Base-by-base conservation (phyloP, 1,140 invertebrate species). In the Achatina immaculata region DNA sequence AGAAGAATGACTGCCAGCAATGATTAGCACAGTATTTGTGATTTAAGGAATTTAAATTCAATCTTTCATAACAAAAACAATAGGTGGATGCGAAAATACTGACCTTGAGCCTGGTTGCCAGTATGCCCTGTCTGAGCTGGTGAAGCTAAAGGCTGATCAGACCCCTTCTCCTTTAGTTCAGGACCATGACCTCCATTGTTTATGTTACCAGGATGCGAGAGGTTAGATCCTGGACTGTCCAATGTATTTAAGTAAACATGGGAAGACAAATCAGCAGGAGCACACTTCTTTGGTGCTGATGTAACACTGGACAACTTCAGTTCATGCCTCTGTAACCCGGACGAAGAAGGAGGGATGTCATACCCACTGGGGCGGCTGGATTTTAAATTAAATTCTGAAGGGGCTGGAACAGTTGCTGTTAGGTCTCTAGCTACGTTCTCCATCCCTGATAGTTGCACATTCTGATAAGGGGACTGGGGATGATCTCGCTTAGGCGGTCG, bases 381-480 rank as follows among this genome's bases (percentile, higher is more conserved):
- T 9, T 28, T 4, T n/a, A n/a, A 28, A 40, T 69, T 55, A 24
- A 24, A 24, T 51, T 78, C 72, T 11, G 83, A 74, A 43, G 83
- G 80, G 4, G 84, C 83, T 7, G 81, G 78, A 43, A 86, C 85
- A 43, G 76, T 82, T 40, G 81, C 82, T 43, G 83, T 72, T 28
- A 69, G 75, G 34, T 78, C 43, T 43, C 19, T 48, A 43, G 77
- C 80, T 11, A 69, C 74, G 19, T 68, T 80, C 21, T 82, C 82
- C 73, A 77, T 83, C 79, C 85, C 87, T 45, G 85, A 85, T 19
- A 82, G 73, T 28, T 85, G 86, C 31, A 89, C 48, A 74, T 89
- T 89, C 74, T 86, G 86, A 77, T 89, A 89, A 4, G 85, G 84
- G 38, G 87, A 86, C 72, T 85, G 87, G 21, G 55, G 62, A 28